Percentiles rank a stretch among this genome's conserved stretches.
Conservation (phyloP, 23 tunicate species). For the Styela plicata region DNA sequence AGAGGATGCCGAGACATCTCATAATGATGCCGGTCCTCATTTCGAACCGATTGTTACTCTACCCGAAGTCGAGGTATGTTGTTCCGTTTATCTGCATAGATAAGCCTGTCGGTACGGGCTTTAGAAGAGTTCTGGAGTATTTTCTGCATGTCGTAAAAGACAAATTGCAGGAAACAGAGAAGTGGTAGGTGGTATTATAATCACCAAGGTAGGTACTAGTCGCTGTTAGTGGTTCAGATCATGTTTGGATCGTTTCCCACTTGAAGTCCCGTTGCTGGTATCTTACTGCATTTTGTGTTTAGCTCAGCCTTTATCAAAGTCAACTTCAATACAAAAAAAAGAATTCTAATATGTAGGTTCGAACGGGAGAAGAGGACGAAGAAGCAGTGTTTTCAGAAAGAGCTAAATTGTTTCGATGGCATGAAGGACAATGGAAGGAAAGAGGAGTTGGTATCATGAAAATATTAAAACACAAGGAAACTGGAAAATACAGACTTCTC, state of each 20-base stretch:
- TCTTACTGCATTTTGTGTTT: not conserved
- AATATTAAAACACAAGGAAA: slow-evolving; percentile 47
- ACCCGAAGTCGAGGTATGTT: slow-evolving; percentile 80
- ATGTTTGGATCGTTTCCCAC: no score
- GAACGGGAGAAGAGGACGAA: slow-evolving; percentile 90
- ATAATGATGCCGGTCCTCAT: slow-evolving; percentile 85
- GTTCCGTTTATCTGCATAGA: not conserved
- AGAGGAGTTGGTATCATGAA: slow-evolving; percentile 85
- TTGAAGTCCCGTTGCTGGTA: not conserved
- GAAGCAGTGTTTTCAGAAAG: slow-evolving; percentile 60
- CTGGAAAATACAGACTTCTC: slow-evolving; percentile 58
- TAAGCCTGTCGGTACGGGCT: no score
- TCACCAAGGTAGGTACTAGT: not conserved
- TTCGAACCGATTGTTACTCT: slow-evolving; percentile 78
- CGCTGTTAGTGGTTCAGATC: not conserved
- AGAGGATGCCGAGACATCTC: slow-evolving; percentile 50
- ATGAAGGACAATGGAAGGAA: slow-evolving; percentile 81
- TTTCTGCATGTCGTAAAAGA: no score
- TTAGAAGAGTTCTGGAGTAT: no score
- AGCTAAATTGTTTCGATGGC: slow-evolving; percentile 77
- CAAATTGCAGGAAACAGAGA: no score
- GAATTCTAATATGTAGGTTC: slow-evolving; percentile 31
- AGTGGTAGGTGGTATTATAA: no score
- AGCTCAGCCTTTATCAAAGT: not conserved
- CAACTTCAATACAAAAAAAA: no score